A percentile compares a stretch with the other conserved stretches of the same genome.
phyloP scores from a whole-genome alignment of 2,888 invertebrate species.

The Ephialtes manifestator region DNA sequence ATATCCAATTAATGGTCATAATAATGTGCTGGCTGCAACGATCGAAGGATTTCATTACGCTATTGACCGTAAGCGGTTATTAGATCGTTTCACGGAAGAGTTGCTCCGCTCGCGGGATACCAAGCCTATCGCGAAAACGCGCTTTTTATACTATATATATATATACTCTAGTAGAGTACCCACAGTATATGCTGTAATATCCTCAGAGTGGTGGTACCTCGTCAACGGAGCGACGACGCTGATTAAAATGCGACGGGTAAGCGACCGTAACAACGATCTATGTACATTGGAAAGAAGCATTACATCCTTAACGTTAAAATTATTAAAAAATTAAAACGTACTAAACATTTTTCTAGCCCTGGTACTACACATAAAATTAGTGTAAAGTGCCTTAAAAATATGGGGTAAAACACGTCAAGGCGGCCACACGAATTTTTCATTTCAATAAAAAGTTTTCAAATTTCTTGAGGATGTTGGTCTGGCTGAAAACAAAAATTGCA shows the following conservation, averaged over 20 bases:
- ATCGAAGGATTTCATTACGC: conserved; percentile 66
- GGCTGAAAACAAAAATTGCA: too few relatives aligned
- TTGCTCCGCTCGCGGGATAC: conserved; percentile 58
- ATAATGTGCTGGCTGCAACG: conserved; percentile 55
- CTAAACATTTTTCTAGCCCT: too few relatives aligned
- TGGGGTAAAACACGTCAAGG: too few relatives aligned
- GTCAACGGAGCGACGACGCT: conserved; percentile 34
- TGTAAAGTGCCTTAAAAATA: too few relatives aligned
- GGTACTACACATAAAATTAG: too few relatives aligned
- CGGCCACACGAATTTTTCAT: too few relatives aligned
- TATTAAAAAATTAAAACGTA: background rate
- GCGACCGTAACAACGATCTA: conserved; percentile 43
- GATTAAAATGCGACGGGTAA: conserved; percentile 67
- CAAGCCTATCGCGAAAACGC: conserved; percentile 8
- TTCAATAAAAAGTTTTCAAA: too few relatives aligned
- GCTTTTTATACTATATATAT: conserved; percentile 16
- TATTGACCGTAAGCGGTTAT: conserved; percentile 69
- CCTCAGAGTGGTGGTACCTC: conserved; percentile 7
- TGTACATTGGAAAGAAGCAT: conserved; percentile 22
- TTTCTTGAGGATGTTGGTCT: too few relatives aligned
- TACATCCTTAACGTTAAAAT: conserved; percentile 41
- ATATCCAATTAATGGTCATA: conserved; percentile 66
- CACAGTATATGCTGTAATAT: conserved; percentile 26
- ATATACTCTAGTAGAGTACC: conserved; percentile 1
- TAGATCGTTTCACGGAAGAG: conserved; percentile 68